phyloP scores from a whole-genome alignment of 2,888 invertebrate genomes.

The Platypus cylindrus region DNA sequence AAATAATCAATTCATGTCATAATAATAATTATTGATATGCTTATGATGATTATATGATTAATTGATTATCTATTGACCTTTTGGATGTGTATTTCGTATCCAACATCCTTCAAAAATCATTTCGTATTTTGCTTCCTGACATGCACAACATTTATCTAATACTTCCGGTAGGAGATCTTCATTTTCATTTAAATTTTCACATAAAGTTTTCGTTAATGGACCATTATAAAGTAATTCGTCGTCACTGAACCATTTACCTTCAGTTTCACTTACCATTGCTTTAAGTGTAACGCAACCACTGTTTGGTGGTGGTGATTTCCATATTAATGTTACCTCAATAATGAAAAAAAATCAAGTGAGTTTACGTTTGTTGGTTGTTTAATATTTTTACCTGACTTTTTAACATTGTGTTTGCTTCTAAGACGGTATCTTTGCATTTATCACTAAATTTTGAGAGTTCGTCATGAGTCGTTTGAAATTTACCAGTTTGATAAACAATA shows the following conservation, averaged over 20 bases:
- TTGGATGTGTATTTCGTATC: conserved; percentile 89
- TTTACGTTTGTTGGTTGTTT: neutral
- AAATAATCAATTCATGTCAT: too few relatives aligned
- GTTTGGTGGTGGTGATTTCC: conserved; percentile 68
- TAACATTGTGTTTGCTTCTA: conserved; percentile 59
- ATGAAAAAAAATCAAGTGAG: conserved; percentile 9
- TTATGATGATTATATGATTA: neutral
- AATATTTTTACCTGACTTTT: conserved; percentile 46
- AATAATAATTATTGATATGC: too few relatives aligned
- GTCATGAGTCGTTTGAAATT: conserved; percentile 56
- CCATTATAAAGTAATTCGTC: conserved; percentile 38
- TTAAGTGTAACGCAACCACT: conserved; percentile 73
- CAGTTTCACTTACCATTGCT: conserved; percentile 60
- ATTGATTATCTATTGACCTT: conserved; percentile 24
- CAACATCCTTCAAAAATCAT: conserved; percentile 81
- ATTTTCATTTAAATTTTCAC: conserved; percentile 49
- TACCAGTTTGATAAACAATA: conserved; percentile 34
- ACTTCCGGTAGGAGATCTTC: conserved; percentile 50
- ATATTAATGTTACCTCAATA: conserved; percentile 28
- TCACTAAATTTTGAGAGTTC: conserved; percentile 58
- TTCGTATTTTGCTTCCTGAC: conserved; percentile 93
- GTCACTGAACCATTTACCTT: conserved; percentile 68
- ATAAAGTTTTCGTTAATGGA: conserved; percentile 52
- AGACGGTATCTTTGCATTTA: conserved; percentile 65
- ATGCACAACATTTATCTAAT: conserved; percentile 73